phyloP scores from a whole-genome alignment of 2,797 vertebrate genomes.

The Intellagama lesueurii region DNA sequence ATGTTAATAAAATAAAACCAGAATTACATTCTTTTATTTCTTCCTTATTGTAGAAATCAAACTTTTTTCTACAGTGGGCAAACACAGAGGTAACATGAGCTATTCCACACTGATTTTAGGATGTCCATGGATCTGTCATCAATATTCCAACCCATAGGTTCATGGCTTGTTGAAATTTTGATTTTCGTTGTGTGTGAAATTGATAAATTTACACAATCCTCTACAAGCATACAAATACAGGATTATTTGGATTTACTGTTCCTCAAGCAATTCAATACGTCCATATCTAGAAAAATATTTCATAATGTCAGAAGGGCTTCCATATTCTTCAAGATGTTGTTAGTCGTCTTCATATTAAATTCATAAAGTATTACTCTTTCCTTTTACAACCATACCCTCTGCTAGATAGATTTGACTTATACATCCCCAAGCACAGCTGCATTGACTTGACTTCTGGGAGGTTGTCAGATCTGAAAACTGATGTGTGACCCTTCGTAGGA shows the following conservation, averaged over 20 bases:
- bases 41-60: not conserved
- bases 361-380: no score
- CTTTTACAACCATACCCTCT: no score
- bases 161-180: not conserved
- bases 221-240: not conserved
- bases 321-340: no score
- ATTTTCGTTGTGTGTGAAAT: not conserved
- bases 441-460: no score
- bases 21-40: not conserved
- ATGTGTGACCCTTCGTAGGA: no score
- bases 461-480: no score
- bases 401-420: no score
- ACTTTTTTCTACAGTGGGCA: not conserved
- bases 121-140: not conserved
- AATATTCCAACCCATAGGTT: not conserved
- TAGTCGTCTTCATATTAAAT: no score
- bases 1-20: not conserved
- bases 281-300: not conserved
- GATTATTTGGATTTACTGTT: not conserved
- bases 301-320: not conserved
- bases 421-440: no score
- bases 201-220: not conserved
- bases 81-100: not conserved
- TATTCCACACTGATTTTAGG: not conserved
- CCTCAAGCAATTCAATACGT: not conserved